These are phyloP conservation scores for Nothobranchius furzeri DNA, from an alignment of 2,113 vertebrate genomes.

Conservation along the genomic window DNA sequence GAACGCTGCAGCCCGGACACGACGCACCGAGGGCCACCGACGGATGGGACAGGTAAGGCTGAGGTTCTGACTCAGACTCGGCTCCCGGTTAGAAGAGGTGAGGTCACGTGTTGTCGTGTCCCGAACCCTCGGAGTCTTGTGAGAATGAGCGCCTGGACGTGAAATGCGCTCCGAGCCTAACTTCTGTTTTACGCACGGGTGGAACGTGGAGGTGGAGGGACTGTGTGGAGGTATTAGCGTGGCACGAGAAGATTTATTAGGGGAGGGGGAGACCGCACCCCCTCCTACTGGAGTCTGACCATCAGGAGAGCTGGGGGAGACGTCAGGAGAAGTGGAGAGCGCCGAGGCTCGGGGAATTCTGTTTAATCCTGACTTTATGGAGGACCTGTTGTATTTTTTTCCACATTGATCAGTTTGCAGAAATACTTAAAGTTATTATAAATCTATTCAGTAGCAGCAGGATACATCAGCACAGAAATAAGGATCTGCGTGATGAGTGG, in stretches of 20 bases:
- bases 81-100: neutral
- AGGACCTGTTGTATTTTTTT: no score
- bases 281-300: conserved; percentile 51
- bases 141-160: conserved; percentile 42
- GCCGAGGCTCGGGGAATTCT: neutral
- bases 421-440: no score
- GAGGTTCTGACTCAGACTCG: neutral
- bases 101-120: conserved; percentile 9
- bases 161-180: conserved; percentile 18
- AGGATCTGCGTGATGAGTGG: no score
- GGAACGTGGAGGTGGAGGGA: conserved; percentile 53
- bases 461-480: no score
- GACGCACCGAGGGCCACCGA: conserved; percentile 39
- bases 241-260: conserved; percentile 34
- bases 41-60: conserved; percentile 67
- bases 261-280: conserved; percentile 62
- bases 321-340: neutral
- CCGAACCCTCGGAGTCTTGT: neutral
- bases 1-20: conserved; percentile 52
- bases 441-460: no score
- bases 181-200: conserved; percentile 14
- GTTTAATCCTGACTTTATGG: neutral
- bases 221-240: conserved; percentile 63
- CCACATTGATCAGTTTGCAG: no score
- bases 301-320: neutral